Percentiles rank a stretch among this genome's conserved stretches.
Conservation (phyloP, 2,888 invertebrate genomes). For the Embidobia sp. region DNA sequence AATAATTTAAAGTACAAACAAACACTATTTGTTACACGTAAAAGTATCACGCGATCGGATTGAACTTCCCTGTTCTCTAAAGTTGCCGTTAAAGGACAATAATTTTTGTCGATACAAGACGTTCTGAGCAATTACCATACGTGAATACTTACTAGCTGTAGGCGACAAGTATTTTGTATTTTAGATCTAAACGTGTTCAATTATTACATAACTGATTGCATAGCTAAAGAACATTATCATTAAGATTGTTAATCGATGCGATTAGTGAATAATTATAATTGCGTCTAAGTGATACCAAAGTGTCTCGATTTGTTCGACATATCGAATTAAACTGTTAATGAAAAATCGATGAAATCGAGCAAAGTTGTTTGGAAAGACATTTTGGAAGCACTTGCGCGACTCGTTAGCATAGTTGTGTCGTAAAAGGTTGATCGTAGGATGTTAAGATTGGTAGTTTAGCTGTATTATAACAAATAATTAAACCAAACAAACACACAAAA, state of each 20-base stretch:
- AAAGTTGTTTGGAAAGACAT: not conserved
- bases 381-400: constrained; percentile 24
- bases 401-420: constrained; percentile 43
- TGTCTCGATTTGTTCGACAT: too few species aligned
- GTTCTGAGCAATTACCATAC: constrained; percentile 56
- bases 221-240: constrained; percentile 56
- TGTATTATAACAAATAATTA: constrained; percentile 35
- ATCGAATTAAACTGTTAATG: too few species aligned
- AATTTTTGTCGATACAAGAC: constrained; percentile 46
- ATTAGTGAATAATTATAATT: constrained; percentile 30
- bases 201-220: constrained; percentile 44
- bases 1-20: constrained; percentile 22
- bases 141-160: constrained; percentile 76
- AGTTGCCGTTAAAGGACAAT: constrained; percentile 58
- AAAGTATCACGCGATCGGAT: constrained; percentile 33
- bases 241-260: constrained; percentile 53
- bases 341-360: too few species aligned
- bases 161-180: constrained; percentile 73
- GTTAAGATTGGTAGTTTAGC: constrained; percentile 45
- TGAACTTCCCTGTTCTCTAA: constrained; percentile 32
- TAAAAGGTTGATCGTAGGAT: constrained; percentile 46
- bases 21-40: constrained; percentile 14
- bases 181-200: constrained; percentile 75
- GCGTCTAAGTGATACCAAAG: too few species aligned
- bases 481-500: too few species aligned